These are phyloP conservation scores for Ricordea florida DNA, from an alignment of 92 coral and sea anemone genomes.

Conservation along the genomic window DNA sequence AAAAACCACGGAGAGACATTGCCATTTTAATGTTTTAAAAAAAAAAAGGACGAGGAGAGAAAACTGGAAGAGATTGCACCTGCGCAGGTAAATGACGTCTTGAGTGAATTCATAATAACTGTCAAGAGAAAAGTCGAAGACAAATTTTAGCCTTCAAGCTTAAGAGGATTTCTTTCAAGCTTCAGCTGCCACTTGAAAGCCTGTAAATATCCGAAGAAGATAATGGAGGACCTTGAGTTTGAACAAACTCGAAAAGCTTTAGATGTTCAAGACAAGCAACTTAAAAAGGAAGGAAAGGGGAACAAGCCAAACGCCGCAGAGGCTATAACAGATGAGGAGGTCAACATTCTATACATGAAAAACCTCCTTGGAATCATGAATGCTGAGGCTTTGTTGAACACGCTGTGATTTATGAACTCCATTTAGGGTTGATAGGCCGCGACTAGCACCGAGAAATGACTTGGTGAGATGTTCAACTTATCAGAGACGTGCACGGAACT, in stretches of 20 bases:
- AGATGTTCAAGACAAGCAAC: too few relatives aligned
- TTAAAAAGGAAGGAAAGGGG: neutral
- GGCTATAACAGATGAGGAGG: constrained; percentile 29
- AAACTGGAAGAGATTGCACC: too few relatives aligned
- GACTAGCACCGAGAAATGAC: constrained; percentile 62
- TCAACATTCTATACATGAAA: constrained; percentile 40
- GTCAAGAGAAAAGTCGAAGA: too few relatives aligned
- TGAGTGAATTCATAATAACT: too few relatives aligned
- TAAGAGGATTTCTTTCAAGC: too few relatives aligned
- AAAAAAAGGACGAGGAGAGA: too few relatives aligned
- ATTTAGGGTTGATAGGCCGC: constrained; percentile 64
- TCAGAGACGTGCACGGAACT: constrained; percentile 28
- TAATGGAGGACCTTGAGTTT: constrained; percentile 26
- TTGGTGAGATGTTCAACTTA: constrained; percentile 50
- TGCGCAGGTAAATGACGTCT: too few relatives aligned
- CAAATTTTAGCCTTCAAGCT: too few relatives aligned
- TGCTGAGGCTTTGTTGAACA: constrained; percentile 52
- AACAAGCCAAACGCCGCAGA: constrained; percentile 26
- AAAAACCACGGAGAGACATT: too few relatives aligned
- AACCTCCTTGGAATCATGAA: constrained; percentile 38
- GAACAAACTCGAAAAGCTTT: constrained; percentile 12
- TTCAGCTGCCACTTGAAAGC: neutral
- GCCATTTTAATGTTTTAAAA: too few relatives aligned
- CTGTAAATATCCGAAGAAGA: constrained; percentile 24
- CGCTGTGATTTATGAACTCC: constrained; percentile 44